Conservation (phyloP, 2,888 invertebrate species). For the Eristalinus sepulchralis region DNA sequence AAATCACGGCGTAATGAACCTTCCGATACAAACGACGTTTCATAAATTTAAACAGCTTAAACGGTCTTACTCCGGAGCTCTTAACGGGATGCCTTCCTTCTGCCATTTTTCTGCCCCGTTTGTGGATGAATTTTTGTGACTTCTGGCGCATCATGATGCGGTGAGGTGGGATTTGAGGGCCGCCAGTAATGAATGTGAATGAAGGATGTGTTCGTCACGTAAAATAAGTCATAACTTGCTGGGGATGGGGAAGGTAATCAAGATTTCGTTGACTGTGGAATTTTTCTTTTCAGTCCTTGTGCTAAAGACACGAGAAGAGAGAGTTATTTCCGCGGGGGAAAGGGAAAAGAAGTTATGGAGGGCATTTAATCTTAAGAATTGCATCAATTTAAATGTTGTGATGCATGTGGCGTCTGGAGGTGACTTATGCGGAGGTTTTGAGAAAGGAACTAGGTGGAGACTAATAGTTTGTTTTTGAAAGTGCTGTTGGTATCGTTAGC, state of each 20-base stretch:
- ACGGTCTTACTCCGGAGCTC: neutral
- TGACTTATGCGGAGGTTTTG: too few relatives aligned
- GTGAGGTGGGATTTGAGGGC: neutral
- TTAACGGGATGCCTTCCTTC: neutral
- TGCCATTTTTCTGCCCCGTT: neutral
- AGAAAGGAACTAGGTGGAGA: too few relatives aligned
- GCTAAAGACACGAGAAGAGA: too few relatives aligned
- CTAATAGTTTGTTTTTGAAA: too few relatives aligned
- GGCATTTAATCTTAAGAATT: neutral
- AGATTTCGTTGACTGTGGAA: neutral
- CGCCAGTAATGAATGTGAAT: neutral
- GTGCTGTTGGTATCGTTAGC: too few relatives aligned
- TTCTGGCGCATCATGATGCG: neutral
- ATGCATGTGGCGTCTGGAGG: too few relatives aligned
- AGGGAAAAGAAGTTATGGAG: neutral
- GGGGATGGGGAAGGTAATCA: neutral
- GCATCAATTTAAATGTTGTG: neutral
- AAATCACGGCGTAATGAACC: conserved; percentile 2
- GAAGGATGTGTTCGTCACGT: neutral
- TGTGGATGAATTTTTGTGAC: neutral
- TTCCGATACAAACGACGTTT: neutral
- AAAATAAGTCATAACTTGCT: neutral
- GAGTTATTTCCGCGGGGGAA: too few relatives aligned
- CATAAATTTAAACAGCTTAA: neutral
- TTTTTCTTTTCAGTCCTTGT: neutral